Base-by-base conservation (phyloP, 2,113 vertebrate species). In the Etheostoma spectabile region DNA sequence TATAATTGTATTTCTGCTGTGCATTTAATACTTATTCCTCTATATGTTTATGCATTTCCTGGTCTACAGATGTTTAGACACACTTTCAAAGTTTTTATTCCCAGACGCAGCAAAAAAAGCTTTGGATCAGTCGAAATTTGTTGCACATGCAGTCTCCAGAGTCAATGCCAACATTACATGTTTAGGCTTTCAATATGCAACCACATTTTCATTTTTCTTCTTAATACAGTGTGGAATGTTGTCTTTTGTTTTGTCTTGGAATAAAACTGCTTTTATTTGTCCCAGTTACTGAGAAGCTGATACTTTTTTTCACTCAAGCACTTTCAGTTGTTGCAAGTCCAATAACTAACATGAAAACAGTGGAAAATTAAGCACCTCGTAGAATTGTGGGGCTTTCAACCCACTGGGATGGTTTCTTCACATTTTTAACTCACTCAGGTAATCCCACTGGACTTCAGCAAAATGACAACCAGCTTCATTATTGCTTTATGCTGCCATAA, bases 401-500 rank as follows among this genome's bases (percentile, higher is more conserved):
- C 45, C 38, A 22, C 46, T 56, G 69, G 35, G 71, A 53, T 62
- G 0, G 22, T 77, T 83, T 64, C 22, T 38, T 59, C n/a, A 64
- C 55, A 33, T 79, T 79, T 74, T 84, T 59, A 65, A 74, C 76
- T 51, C 53, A 51, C 67, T 69, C 74, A 61, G 83, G 46, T 80
- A 71, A 84, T 76, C 67, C 52, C 74, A 48, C 45, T 13, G 15
- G 83, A 52, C 30, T 51, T 61, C 6, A 75, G 45, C 74, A 48
- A 80, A 55, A 48, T 80, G 51, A 74, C 57, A 75, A 66, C 74
- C 45, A 42, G n/a, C 76, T 79, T 86, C 70, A 82, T 88, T 86
- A 84, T 52, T 24, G 12, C 51, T 84, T 88, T 79, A 84, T 45
- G 64, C 16, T 16, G 64, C 71, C 78, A 76, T 88, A 82, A 90